Conservation (phyloP, 2,888 invertebrate genomes). For the Sesia apiformis region DNA sequence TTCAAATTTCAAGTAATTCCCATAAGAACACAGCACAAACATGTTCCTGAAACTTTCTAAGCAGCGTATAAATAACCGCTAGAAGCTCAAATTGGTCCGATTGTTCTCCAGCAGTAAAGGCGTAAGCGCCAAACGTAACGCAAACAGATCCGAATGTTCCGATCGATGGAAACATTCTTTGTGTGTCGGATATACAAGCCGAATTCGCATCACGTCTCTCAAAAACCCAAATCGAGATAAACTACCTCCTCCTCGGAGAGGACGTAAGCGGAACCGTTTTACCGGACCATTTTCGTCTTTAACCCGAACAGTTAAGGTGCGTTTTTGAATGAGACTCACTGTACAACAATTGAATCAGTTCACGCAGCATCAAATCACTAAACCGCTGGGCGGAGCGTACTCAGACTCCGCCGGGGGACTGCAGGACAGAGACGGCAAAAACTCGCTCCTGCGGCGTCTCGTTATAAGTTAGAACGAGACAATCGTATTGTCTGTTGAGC, state of each 20-base stretch:
- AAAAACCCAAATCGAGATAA: constrained; percentile 73
- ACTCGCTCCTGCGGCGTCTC: constrained; percentile 23
- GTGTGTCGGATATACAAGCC: constrained; percentile 65
- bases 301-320: constrained; percentile 58
- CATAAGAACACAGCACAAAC: too few species aligned
- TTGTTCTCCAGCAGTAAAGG: too few species aligned
- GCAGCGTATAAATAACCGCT: too few species aligned
- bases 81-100: too few species aligned
- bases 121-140: constrained; percentile 43
- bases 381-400: constrained; percentile 73
- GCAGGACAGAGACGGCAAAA: constrained; percentile 54
- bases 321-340: constrained; percentile 49
- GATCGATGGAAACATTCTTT: constrained; percentile 69
- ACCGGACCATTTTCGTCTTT: constrained; percentile 69
- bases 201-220: constrained; percentile 72
- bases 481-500: constrained; percentile 39
- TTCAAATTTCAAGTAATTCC: too few species aligned
- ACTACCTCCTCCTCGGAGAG: constrained; percentile 62
- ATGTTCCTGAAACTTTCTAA: too few species aligned
- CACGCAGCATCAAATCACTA: constrained; percentile 76
- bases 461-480: constrained; percentile 46
- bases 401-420: constrained; percentile 66
- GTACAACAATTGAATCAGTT: constrained; percentile 73
- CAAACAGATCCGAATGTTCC: constrained; percentile 48
- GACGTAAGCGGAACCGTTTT: constrained; percentile 64